phyloP scores from a whole-genome alignment of 2,113 vertebrate species.

The Sphaerodactylus townsendi region DNA sequence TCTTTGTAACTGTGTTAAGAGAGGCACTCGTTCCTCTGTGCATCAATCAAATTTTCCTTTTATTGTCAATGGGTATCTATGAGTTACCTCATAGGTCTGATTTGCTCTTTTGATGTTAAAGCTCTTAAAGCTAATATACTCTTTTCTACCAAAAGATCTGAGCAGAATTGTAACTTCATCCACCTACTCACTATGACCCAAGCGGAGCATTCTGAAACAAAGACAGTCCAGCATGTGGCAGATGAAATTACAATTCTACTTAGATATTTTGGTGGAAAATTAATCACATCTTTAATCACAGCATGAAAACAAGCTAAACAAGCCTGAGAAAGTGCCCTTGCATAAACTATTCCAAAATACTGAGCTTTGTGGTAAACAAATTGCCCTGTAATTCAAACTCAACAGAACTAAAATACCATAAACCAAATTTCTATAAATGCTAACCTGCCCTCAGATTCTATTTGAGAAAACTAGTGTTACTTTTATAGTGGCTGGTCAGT shows the following conservation, averaged over 20 bases:
- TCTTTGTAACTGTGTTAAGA: neutral
- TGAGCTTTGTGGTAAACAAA: constrained; percentile 17
- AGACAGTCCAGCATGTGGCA: too few species aligned
- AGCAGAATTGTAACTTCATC: too few species aligned
- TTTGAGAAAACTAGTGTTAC: neutral
- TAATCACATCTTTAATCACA: constrained; percentile 9
- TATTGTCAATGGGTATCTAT: neutral
- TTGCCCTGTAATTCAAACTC: neutral
- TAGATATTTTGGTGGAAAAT: constrained; percentile 11
- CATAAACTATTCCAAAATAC: constrained; percentile 24
- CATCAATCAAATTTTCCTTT: neutral
- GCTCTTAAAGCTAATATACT: too few species aligned
- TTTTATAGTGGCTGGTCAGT: neutral
- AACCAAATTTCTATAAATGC: neutral
- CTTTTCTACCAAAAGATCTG: too few species aligned
- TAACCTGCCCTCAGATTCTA: neutral
- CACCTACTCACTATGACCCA: too few species aligned
- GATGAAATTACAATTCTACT: too few species aligned
- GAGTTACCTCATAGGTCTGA: neutral
- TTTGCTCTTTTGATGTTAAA: neutral
- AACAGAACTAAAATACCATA: neutral
- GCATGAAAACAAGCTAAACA: constrained; percentile 7
- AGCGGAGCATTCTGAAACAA: too few species aligned
- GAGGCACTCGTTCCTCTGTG: neutral
- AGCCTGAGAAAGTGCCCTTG: constrained; percentile 17